phyloP scores from a whole-genome alignment of 2,113 vertebrate genomes.

The Clarias gariepinus region DNA sequence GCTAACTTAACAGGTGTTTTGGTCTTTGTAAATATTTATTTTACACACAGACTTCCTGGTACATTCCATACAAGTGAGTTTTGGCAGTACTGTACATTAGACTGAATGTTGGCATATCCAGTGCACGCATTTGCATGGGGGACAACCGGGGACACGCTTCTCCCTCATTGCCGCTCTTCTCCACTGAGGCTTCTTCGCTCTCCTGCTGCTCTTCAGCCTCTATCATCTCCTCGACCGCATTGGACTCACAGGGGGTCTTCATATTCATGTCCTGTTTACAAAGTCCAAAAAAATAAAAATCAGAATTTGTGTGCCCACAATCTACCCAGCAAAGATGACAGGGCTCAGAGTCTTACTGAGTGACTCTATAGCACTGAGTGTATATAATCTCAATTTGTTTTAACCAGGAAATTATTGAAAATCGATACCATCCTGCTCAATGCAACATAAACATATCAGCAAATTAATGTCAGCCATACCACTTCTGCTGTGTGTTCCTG shows the following conservation, averaged over 20 bases:
- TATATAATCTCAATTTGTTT: neutral
- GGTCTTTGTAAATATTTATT: neutral
- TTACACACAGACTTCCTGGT: neutral
- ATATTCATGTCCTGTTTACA: slow-evolving; percentile 55
- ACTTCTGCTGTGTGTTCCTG: slow-evolving; percentile 10
- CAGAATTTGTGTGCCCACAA: neutral
- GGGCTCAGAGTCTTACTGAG: neutral
- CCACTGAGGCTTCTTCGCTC: neutral
- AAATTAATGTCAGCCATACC: slow-evolving; percentile 17
- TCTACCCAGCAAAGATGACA: neutral
- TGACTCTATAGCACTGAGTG: neutral
- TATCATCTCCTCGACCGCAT: slow-evolving; percentile 40
- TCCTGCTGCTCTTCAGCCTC: slow-evolving; percentile 39
- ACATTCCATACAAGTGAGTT: neutral
- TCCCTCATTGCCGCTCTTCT: slow-evolving; percentile 41
- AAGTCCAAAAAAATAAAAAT: neutral
- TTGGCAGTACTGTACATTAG: slow-evolving; percentile 60
- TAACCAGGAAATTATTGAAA: neutral
- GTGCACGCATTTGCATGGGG: slow-evolving; percentile 47
- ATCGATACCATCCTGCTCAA: neutral
- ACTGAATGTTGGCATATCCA: slow-evolving; percentile 61
- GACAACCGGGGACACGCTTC: slow-evolving; percentile 35
- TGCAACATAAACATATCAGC: neutral
- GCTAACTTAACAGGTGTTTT: neutral
- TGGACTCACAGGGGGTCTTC: slow-evolving; percentile 21